Evolutionary conservation across 1,140 invertebrate genomes (phyloP).

Genomic region (Drosophila nikananu): DNA sequence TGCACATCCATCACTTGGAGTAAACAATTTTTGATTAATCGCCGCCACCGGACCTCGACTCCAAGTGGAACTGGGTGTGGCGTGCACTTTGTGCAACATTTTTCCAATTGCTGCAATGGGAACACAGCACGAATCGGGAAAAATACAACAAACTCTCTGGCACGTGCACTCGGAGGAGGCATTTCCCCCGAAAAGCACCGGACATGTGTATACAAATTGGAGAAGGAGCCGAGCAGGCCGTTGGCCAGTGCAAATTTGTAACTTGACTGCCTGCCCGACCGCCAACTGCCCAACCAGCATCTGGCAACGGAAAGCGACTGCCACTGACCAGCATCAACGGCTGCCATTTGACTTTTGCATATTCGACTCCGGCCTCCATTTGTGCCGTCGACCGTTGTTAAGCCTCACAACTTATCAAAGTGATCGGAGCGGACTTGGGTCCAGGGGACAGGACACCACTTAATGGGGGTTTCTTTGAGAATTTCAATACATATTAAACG

Average conservation of each 20-base stretch:
- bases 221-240: slow-evolving; percentile 51
- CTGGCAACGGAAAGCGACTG: slow-evolving; percentile 17
- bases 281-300: slow-evolving; percentile 31
- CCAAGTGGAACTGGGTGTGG: slow-evolving; percentile 36
- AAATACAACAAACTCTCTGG: slow-evolving; percentile 53
- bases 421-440: slow-evolving; percentile 54
- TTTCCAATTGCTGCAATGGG: slow-evolving; percentile 70
- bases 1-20: slow-evolving; percentile 83
- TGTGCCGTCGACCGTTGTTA: slow-evolving; percentile 80
- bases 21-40: slow-evolving; percentile 84
- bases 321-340: slow-evolving; percentile 27
- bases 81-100: slow-evolving; percentile 71
- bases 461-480: slow-evolving; percentile 74
- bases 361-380: slow-evolving; percentile 72
- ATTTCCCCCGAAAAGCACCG: slow-evolving; percentile 7
- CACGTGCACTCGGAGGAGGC: slow-evolving; percentile 48
- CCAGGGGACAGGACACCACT: slow-evolving; percentile 61
- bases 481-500: slow-evolving; percentile 83
- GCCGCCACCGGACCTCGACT: slow-evolving; percentile 50
- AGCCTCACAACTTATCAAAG: slow-evolving; percentile 79
- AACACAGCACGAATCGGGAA: slow-evolving; percentile 17
- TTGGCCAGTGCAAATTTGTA: slow-evolving; percentile 63
- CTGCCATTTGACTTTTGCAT: slow-evolving; percentile 80
- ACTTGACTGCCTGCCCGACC: slow-evolving; percentile 70
- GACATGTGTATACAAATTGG: slow-evolving; percentile 74